phyloP scores from a whole-genome alignment of 2,113 vertebrate species.

The Melanerpes formicivorus region DNA sequence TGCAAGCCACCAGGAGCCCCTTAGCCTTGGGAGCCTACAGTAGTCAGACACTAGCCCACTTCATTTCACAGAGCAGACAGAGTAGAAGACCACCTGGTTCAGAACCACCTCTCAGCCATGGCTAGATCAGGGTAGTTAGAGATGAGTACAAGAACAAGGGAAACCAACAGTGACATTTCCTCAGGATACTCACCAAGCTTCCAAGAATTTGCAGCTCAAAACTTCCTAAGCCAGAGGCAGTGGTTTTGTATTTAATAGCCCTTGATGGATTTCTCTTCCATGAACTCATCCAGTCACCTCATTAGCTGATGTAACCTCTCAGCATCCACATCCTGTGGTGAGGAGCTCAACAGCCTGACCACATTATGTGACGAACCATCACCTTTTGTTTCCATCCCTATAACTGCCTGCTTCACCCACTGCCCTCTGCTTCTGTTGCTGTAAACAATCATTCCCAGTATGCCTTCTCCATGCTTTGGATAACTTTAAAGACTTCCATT shows the following conservation, averaged over 20 bases:
- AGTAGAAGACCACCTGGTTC: not conserved
- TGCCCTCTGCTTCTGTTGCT: not conserved
- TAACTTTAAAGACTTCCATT: not conserved
- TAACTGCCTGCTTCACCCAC: not conserved
- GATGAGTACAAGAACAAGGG: not conserved
- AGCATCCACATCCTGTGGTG: slow-evolving; percentile 54
- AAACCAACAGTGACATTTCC: not conserved
- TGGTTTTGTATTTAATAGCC: slow-evolving; percentile 54
- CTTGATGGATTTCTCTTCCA: slow-evolving; percentile 58
- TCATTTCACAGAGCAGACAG: not conserved
- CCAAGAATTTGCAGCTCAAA: slow-evolving; percentile 27
- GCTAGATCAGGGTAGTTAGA: not conserved
- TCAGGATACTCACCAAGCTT: not conserved
- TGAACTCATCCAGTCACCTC: slow-evolving; percentile 63
- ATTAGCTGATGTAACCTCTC: slow-evolving; percentile 63
- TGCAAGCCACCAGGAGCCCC: not conserved
- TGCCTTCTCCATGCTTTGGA: not conserved
- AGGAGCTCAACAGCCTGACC: slow-evolving; percentile 3
- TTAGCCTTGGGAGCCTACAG: not conserved
- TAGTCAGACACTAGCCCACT: accelerated
- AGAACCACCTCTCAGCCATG: not conserved
- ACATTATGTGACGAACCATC: not conserved
- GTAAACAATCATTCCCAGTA: not conserved
- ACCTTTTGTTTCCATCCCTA: slow-evolving; percentile 11
- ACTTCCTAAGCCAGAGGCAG: slow-evolving; percentile 32